Conservation (phyloP, 2,888 invertebrate genomes). For the Chymomyza fuscimana region DNA sequence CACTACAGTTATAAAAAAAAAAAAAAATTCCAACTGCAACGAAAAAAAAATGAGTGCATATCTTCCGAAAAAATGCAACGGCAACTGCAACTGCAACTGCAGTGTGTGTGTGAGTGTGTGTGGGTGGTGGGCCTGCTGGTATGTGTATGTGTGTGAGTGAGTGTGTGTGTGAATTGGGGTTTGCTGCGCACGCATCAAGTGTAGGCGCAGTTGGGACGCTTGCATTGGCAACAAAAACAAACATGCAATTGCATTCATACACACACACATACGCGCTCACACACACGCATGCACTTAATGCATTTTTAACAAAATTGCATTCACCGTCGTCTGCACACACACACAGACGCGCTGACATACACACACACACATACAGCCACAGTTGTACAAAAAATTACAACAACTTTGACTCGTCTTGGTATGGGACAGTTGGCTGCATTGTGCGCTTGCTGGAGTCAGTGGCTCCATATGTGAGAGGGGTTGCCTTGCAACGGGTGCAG, state of each 20-base stretch:
- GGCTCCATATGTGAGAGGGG: slow-evolving; percentile 2
- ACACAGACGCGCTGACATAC: slow-evolving; percentile 31
- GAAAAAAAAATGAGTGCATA: slow-evolving; percentile 68
- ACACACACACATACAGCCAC: slow-evolving; percentile 5
- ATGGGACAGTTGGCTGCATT: slow-evolving; percentile 46
- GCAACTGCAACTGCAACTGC: slow-evolving; percentile 66
- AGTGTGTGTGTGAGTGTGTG: slow-evolving; percentile 26
- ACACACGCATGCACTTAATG: slow-evolving; percentile 58
- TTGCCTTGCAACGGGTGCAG: neutral
- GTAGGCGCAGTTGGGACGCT: slow-evolving; percentile 39
- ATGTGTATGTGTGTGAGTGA: slow-evolving; percentile 5
- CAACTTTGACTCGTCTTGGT: slow-evolving; percentile 6
- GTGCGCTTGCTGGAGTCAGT: slow-evolving; percentile 28
- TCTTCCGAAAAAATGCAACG: slow-evolving; percentile 75
- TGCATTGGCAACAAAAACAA: slow-evolving; percentile 73
- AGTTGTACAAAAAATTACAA: slow-evolving; percentile 13
- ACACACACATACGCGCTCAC: slow-evolving; percentile 29
- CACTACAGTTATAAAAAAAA: slow-evolving; percentile 5
- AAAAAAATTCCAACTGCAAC: slow-evolving; percentile 25
- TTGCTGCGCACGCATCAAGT: slow-evolving; percentile 68
- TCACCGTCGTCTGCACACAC: slow-evolving; percentile 60
- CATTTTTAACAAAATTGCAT: slow-evolving; percentile 75
- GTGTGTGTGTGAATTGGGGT: slow-evolving; percentile 16
- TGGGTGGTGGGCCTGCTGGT: neutral
- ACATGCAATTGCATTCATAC: slow-evolving; percentile 72